Conservation (phyloP, 2,797 vertebrate genomes). For the Hypotaenidia philippensis region DNA sequence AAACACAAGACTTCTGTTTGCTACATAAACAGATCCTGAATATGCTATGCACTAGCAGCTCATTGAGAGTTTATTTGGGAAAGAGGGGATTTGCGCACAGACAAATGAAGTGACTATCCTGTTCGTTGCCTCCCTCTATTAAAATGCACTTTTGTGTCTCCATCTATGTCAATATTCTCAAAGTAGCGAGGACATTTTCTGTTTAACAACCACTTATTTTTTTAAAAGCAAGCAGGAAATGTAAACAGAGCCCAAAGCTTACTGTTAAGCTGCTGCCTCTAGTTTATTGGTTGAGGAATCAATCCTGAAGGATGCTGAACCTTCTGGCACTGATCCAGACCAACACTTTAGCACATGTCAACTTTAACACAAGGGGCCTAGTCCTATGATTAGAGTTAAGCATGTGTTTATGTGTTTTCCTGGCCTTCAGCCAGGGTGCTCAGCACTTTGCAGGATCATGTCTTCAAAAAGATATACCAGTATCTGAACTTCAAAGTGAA, state of each 20-base stretch:
- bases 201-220: constrained; percentile 16
- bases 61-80: constrained; percentile 31
- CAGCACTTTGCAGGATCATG: constrained; percentile 22
- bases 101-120: neutral
- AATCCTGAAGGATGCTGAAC: constrained; percentile 48
- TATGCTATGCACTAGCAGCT: neutral
- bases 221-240: constrained; percentile 41
- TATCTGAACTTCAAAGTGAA: constrained; percentile 62
- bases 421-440: constrained; percentile 49
- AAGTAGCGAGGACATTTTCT: neutral
- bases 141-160: constrained; percentile 1
- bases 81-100: constrained; percentile 1
- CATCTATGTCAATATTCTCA: neutral
- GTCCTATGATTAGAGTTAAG: constrained; percentile 60
- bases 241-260: constrained; percentile 44
- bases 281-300: constrained; percentile 43
- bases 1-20: constrained; percentile 1
- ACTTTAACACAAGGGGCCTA: constrained; percentile 46
- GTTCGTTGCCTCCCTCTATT: neutral
- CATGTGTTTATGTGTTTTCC: constrained; percentile 61
- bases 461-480: constrained; percentile 21
- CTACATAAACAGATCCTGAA: neutral
- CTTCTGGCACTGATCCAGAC: constrained; percentile 30
- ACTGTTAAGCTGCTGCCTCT: neutral
- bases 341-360: constrained; percentile 56